phyloP scores from a whole-genome alignment of 2,888 invertebrate species.

The Standfussiana lucernea region DNA sequence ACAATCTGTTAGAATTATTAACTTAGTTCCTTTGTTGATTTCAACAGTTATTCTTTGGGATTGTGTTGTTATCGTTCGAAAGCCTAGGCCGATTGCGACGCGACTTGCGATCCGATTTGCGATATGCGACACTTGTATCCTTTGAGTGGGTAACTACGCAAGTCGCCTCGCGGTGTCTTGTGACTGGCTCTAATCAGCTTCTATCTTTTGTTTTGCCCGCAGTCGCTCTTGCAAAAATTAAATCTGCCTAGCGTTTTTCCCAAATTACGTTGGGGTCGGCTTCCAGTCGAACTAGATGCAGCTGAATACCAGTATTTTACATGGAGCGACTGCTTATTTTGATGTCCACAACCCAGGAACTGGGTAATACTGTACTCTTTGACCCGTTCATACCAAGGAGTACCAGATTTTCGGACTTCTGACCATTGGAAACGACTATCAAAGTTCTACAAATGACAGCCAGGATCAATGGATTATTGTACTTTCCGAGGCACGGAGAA shows the following conservation, averaged over 20 bases:
- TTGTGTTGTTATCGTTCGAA: neutral
- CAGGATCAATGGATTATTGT: neutral
- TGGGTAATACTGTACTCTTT: neutral
- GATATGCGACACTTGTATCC: neutral
- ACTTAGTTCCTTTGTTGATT: slow-evolving; percentile 25
- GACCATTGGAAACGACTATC: neutral
- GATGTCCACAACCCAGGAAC: neutral
- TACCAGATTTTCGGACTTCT: neutral
- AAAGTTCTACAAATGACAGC: neutral
- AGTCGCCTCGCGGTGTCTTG: neutral
- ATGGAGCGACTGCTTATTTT: neutral
- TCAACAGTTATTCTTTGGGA: slow-evolving; percentile 27
- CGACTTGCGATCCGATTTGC: neutral
- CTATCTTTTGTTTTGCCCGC: too few species aligned
- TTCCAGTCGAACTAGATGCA: neutral
- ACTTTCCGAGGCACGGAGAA: neutral
- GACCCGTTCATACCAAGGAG: too few species aligned
- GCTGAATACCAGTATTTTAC: neutral
- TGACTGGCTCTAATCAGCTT: neutral
- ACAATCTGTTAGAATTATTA: slow-evolving; percentile 47
- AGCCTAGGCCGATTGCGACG: neutral
- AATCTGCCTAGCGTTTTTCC: neutral
- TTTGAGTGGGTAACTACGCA: neutral
- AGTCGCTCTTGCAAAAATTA: neutral
- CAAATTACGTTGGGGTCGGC: neutral